Base-by-base conservation (phyloP, 2,888 invertebrate species). In the Leptopilina drosophilae region DNA sequence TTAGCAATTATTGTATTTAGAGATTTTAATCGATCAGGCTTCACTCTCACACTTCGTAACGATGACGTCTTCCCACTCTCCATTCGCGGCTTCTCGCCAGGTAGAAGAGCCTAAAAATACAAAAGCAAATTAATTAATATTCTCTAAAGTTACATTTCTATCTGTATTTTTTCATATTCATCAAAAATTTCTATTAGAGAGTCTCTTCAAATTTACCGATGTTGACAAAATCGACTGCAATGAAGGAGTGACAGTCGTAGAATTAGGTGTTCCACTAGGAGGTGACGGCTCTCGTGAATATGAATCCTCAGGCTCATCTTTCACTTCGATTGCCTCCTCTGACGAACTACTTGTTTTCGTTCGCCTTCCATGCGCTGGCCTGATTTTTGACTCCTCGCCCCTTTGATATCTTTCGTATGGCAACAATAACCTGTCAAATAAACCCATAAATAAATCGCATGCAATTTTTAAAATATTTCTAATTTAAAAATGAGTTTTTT, bases 1-100 rank as follows among this genome's bases (percentile, higher is more conserved):
- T 87, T 88, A n/a, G 91, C 89, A 82, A 90, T 90, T 81, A 90
- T 90, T 66, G 91, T 91, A 82, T 90, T 91, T 53, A 92, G 80
- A 4, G 91, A 91, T 82, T 92, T 92, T 40, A 92, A 89, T 20
- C 93, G 91, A 83, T 94, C 94, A 0, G 95, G 94, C 89, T 95
- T 95, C 0, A 95, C 95, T 9, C 95, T 92, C 49, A 95, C 94
- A 62, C 95, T 95, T 64, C 95, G 93, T 75, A 94, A 87, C 5
- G 94, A 93, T 14, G 94, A 93, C 1, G 92, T 92, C 85, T 93
- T 93, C 33, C 91, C 89, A n/a, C 85, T 89, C 85, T 93, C 92
- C 15, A 89, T 82, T 86, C 92, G 91, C 49, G 88, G 87, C 85
- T 92, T 92, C 56, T 92, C 92, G 56, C 88, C 88, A 64, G 89